Conservation (phyloP, 2,113 vertebrate species). For the mouse (Mus musculus) region GRCm39 chr2:47610001-47610500, state of each 20-base stretch:
- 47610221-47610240: not conserved
- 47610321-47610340: not conserved
- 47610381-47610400: not conserved
- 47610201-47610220: not conserved
- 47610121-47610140: conserved; percentile 20
- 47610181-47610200: not conserved
- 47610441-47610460: conserved; percentile 58
- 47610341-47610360: not conserved
- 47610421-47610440: conserved; percentile 55
- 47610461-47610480: conserved; percentile 46
- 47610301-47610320: not conserved
- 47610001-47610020: too few species aligned
- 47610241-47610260: not conserved
- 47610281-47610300: not conserved
- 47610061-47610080: not conserved
- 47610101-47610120: not conserved
- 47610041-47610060: too few species aligned
- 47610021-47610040: too few species aligned
- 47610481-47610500: conserved; percentile 57
- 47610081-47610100: not conserved
- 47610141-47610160: not conserved
- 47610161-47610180: not conserved
- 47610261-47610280: not conserved
- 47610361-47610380: not conserved
- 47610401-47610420: conserved; percentile 13